phyloP scores from a whole-genome alignment of 2,888 invertebrate species.

The Drepana falcataria region DNA sequence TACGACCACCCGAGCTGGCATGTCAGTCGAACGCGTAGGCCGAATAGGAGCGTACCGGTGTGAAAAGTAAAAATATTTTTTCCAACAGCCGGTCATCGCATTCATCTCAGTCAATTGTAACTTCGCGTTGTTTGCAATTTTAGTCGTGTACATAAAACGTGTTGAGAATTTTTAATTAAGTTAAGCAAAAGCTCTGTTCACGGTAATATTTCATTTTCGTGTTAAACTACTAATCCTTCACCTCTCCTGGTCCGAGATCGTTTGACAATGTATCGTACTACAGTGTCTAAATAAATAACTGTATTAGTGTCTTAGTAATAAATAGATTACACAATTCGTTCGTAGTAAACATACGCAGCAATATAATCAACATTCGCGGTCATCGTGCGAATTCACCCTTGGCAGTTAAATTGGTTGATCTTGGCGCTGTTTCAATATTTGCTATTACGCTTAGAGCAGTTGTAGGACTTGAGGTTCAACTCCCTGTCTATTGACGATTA shows the following conservation, averaged over 20 bases:
- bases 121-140: slow-evolving; percentile 4
- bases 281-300: neutral
- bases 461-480: slow-evolving; percentile 6
- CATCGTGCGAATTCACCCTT: slow-evolving; percentile 37
- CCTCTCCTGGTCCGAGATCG: neutral
- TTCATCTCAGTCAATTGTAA: slow-evolving; percentile 1
- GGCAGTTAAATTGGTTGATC: slow-evolving; percentile 39
- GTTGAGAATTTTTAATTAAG: neutral
- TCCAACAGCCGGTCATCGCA: slow-evolving; percentile 5
- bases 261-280: neutral
- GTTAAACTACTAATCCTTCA: neutral
- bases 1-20: slow-evolving; percentile 22
- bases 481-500: neutral
- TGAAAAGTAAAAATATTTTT: slow-evolving; percentile 10
- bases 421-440: slow-evolving; percentile 50
- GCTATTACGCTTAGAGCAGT: slow-evolving; percentile 24
- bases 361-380: slow-evolving; percentile 17
- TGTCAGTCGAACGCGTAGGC: slow-evolving; percentile 41
- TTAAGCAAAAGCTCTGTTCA: neutral
- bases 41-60: slow-evolving; percentile 30
- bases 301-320: neutral
- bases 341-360: neutral
- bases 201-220: neutral
- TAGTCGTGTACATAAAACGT: neutral
- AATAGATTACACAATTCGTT: neutral